These are phyloP conservation scores for Willowsia nigromaculata DNA, from an alignment of 2,888 invertebrate genomes.

Conservation along the genomic window DNA sequence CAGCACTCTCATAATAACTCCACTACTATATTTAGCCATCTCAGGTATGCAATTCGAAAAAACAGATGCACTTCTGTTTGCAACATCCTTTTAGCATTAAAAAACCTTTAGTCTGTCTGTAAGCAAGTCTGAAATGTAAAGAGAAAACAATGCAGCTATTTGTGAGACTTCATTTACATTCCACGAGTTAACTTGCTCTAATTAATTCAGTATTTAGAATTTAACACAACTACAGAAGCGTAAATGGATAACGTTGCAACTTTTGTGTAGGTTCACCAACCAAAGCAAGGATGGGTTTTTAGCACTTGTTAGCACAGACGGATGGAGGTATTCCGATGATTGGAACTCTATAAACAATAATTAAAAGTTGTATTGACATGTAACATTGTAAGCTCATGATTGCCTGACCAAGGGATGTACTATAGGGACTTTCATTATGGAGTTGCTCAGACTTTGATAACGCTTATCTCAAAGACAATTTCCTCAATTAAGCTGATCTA, in stretches of 20 bases:
- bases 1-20: background rate
- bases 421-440: no score
- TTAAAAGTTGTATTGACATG: no score
- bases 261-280: no score
- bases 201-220: slow-evolving; percentile 52
- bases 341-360: no score
- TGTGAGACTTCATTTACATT: background rate
- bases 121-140: background rate
- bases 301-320: no score
- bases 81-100: background rate
- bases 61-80: background rate
- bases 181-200: slow-evolving; percentile 51
- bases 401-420: no score
- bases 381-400: no score
- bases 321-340: no score
- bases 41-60: background rate
- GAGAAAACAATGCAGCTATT: background rate
- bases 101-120: background rate
- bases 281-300: no score
- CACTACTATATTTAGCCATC: background rate
- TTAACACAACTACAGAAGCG: background rate
- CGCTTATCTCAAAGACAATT: no score
- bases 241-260: background rate
- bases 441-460: no score
- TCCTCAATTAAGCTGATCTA: no score